Evolutionary conservation across 2,113 vertebrate genomes (phyloP).

Genomic region (Melanerpes formicivorus): DNA sequence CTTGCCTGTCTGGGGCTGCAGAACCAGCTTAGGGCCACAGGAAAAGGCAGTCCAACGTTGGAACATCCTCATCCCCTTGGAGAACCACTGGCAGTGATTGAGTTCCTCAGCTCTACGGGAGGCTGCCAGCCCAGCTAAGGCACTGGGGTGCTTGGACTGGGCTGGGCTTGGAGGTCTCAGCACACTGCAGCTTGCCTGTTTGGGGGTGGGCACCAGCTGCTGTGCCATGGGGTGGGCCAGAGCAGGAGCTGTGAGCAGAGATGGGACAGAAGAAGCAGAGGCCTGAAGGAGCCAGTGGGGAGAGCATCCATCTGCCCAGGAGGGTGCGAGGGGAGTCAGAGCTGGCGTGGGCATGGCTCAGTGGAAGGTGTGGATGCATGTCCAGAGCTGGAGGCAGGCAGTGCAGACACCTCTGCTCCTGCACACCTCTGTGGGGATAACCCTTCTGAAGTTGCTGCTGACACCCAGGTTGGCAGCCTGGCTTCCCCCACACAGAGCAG

Average conservation of each 20-base stretch:
- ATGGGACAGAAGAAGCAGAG: neutral
- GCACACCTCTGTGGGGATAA: neutral
- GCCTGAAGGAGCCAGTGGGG: neutral
- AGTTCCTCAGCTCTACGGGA: neutral
- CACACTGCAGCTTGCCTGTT: rapidly evolving
- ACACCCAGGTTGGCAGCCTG: neutral
- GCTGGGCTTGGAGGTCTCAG: neutral
- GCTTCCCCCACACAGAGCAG: neutral
- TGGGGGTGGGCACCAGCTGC: neutral
- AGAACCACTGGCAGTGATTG: neutral
- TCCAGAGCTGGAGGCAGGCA: neutral
- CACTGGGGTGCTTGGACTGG: neutral
- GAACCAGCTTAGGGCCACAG: neutral
- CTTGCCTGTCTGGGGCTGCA: neutral
- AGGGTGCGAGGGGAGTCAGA: rapidly evolving
- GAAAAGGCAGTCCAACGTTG: neutral
- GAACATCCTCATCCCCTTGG: neutral
- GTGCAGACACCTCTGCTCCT: neutral
- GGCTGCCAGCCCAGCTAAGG: neutral
- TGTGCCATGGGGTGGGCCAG: neutral
- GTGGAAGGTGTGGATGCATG: rapidly evolving
- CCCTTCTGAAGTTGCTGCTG: neutral
- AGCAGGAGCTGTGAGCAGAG: rapidly evolving
- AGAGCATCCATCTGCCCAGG: neutral
- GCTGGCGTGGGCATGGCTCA: rapidly evolving